These are phyloP conservation scores for Motacilla tschutschensis DNA, from an alignment of 2,113 vertebrate genomes.

Conservation along the genomic window DNA sequence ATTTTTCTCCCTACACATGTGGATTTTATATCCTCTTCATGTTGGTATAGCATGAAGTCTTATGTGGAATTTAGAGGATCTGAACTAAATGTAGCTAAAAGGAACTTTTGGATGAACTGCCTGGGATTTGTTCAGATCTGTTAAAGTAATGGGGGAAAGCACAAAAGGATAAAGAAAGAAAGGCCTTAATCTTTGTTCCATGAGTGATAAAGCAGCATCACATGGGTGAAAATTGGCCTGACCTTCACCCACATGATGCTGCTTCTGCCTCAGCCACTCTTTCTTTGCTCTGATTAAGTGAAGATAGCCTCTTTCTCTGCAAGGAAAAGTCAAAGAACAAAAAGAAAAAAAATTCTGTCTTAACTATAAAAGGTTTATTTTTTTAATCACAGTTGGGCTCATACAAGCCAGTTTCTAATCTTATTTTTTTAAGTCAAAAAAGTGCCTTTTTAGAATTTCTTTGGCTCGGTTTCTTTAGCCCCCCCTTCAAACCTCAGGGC, in stretches of 20 bases:
- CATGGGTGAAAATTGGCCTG: slow-evolving; percentile 80
- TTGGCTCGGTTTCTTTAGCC: slow-evolving; percentile 69
- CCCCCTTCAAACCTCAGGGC: slow-evolving; percentile 30
- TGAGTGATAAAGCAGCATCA: slow-evolving; percentile 77
- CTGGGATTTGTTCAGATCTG: slow-evolving; percentile 75
- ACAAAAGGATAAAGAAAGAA: slow-evolving; percentile 80
- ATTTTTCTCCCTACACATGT: slow-evolving; percentile 48
- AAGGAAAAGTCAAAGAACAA: slow-evolving; percentile 81
- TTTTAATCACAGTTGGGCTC: slow-evolving; percentile 82
- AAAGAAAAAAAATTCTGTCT: slow-evolving; percentile 70
- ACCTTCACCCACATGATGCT: slow-evolving; percentile 77
- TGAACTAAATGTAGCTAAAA: slow-evolving; percentile 74
- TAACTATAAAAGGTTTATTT: slow-evolving; percentile 80
- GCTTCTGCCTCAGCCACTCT: slow-evolving; percentile 73
- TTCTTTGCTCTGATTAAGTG: slow-evolving; percentile 80
- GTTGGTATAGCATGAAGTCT: slow-evolving; percentile 52
- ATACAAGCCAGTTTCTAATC: slow-evolving; percentile 78
- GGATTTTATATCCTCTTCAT: slow-evolving; percentile 63
- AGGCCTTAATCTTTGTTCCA: slow-evolving; percentile 77
- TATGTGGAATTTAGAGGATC: slow-evolving; percentile 73
- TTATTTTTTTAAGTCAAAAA: slow-evolving; percentile 72
- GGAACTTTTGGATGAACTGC: slow-evolving; percentile 75
- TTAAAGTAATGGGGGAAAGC: slow-evolving; percentile 77
- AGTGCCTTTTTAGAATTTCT: slow-evolving; percentile 75
- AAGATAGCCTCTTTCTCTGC: slow-evolving; percentile 77